These are phyloP conservation scores for Mormoops blainvillei DNA, from an alignment of 2,113 vertebrate species.

Conservation along the genomic window DNA sequence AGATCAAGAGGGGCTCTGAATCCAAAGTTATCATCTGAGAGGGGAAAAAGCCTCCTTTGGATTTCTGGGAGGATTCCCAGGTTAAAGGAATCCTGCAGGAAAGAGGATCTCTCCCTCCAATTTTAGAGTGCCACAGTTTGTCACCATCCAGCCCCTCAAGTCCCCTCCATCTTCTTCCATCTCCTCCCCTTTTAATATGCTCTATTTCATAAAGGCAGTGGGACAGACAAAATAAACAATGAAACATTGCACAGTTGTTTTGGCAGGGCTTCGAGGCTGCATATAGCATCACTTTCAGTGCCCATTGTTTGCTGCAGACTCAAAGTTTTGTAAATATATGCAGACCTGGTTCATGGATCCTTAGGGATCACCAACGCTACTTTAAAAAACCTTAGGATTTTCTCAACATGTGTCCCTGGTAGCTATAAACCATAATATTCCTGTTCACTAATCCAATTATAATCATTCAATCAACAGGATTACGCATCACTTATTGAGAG, in stretches of 20 bases:
- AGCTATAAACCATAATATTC: not conserved
- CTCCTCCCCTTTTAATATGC: not conserved
- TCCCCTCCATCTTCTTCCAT: not conserved
- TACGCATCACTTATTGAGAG: not conserved
- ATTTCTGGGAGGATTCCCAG: not conserved
- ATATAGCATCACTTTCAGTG: not conserved
- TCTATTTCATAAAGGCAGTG: not conserved
- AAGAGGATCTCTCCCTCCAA: not conserved
- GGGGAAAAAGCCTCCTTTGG: not conserved
- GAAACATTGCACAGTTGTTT: not conserved
- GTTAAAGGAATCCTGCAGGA: not conserved
- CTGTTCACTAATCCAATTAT: not conserved
- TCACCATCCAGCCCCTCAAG: not conserved
- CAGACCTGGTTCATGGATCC: not conserved
- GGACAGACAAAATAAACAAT: slow-evolving; percentile 15
- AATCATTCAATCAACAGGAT: not conserved
- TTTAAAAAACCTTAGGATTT: not conserved
- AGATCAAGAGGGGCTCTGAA: not conserved
- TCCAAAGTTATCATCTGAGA: not conserved
- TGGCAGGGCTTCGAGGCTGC: not conserved
- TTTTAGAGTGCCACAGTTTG: not conserved
- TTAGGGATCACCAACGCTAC: not conserved
- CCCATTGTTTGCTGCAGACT: not conserved
- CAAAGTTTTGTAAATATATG: not conserved
- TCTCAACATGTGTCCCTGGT: not conserved